Evolutionary conservation across 1,140 invertebrate genomes (phyloP), one percentile per base, ranked within the genome.

Genomic region (Pseudomyrmex cubaensis): DNA sequence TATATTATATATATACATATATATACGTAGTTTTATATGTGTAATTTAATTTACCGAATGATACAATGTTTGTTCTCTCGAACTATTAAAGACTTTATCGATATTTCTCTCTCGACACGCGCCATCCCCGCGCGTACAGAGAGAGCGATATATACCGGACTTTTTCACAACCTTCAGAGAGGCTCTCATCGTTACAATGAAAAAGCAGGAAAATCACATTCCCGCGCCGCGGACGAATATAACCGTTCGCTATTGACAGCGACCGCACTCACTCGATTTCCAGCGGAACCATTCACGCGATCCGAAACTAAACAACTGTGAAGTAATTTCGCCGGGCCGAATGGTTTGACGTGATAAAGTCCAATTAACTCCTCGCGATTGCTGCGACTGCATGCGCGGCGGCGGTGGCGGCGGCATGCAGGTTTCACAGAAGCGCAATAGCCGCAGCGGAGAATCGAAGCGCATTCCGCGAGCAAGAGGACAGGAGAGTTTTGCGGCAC

Each of bases 261-360:
- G 57, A 75, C 61, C 72, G 46, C 72, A 52, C 61, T 59, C 75
- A 50, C 66, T 73, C 72, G 70, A 70, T 22, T 56, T 20, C 67
- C 35, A 35, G 48, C 44, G 22, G n/a, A 73, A 73, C 63, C 54
- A 85, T 87, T 88, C 87, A 87, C 87, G 87, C 85, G 67, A 89
- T 89, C 46, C 66, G 70, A 83, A 87, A 85, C 86, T 88, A 89
- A 89, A 89, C 87, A 89, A 89, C 84, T 75, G 66, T 76, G 84
- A 86, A 86, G 84, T 88, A 88, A 88, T 89, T 88, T 89, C 63
- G 70, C 52, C 76, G 75, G 80, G 57, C 75, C 73, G 75, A 89
- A 88, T 82, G 84, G 84, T 86, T 89, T 88, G 87, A 88, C 87
- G 80, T 88, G 87, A 88, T 89, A 89, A 85, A 85, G 85, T 86